Conservation (phyloP, 2,797 vertebrate genomes). For the Naso thynnoides region DNA sequence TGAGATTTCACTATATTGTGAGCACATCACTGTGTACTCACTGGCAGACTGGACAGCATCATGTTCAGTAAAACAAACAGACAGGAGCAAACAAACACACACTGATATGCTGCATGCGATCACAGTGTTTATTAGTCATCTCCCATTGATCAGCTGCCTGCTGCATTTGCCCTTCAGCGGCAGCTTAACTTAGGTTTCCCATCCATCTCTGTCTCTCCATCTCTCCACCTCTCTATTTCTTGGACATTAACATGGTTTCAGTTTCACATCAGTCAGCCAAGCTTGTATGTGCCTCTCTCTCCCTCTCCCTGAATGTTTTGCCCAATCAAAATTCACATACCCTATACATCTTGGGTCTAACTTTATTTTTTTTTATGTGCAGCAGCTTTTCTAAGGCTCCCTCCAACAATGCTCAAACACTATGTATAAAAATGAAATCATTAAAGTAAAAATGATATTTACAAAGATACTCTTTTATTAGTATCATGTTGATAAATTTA, state of each 20-base stretch:
- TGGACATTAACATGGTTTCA: conserved; percentile 50
- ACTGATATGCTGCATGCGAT: conserved; percentile 34
- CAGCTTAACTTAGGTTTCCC: conserved; percentile 51
- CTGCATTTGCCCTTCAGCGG: conserved; percentile 63
- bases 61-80: conserved; percentile 25
- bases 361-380: neutral
- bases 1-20: neutral
- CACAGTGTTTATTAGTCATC: conserved; percentile 65
- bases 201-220: conserved; percentile 59
- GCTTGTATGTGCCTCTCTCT: neutral
- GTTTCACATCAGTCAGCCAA: conserved; percentile 56
- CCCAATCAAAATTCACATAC: neutral
- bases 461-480: no score
- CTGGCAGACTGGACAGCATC: neutral
- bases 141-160: conserved; percentile 68
- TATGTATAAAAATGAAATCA: neutral
- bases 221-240: conserved; percentile 44
- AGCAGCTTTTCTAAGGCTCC: neutral
- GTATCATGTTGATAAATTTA: no score
- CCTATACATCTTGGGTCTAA: neutral
- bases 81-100: conserved; percentile 36
- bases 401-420: neutral
- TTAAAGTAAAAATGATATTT: neutral
- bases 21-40: neutral
- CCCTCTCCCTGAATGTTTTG: neutral